Percentiles rank a stretch among this genome's conserved stretches.
These are phyloP conservation scores for Synanthedon formicaeformis DNA, from an alignment of 2,888 invertebrate species.

Conservation along the genomic window DNA sequence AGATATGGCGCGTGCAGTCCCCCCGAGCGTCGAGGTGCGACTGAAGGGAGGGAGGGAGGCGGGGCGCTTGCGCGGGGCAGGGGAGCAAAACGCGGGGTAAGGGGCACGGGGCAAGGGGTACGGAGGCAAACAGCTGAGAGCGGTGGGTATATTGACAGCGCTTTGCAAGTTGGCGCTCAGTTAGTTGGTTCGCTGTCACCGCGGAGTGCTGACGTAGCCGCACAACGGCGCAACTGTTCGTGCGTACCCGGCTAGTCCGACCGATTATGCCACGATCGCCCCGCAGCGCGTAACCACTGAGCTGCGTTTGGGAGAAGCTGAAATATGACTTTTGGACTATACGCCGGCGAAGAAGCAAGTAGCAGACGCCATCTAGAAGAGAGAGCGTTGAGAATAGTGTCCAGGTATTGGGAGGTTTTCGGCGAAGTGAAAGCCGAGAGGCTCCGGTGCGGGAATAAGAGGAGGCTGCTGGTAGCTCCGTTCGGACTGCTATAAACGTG, in stretches of 20 bases:
- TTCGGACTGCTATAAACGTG: slow-evolving; percentile 49
- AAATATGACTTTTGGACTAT: slow-evolving; percentile 70
- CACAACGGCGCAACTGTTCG: slow-evolving; percentile 17
- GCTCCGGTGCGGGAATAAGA: slow-evolving; percentile 48
- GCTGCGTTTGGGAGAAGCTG: slow-evolving; percentile 57
- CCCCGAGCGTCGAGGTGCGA: slow-evolving; percentile 9
- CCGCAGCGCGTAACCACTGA: slow-evolving; percentile 51
- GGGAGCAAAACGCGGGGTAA: slow-evolving; percentile 10
- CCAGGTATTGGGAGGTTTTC: slow-evolving; percentile 63
- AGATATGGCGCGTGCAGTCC: slow-evolving; percentile 14
- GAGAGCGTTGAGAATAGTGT: slow-evolving; percentile 62
- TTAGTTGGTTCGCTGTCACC: slow-evolving; percentile 69
- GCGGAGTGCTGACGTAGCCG: slow-evolving; percentile 63
- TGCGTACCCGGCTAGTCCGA: slow-evolving; percentile 3
- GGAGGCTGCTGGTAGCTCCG: slow-evolving; percentile 37
- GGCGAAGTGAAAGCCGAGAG: slow-evolving; percentile 52
- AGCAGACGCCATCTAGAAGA: slow-evolving; percentile 60
- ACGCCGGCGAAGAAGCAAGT: slow-evolving; percentile 57
- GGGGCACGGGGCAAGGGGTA: slow-evolving; percentile 12
- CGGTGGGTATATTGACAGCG: slow-evolving; percentile 72
- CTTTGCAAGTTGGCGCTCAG: slow-evolving; percentile 60
- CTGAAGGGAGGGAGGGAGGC: not conserved
- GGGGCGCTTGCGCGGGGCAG: slow-evolving; percentile 30
- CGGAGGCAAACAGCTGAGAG: slow-evolving; percentile 69
- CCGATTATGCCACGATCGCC: slow-evolving; percentile 59